phyloP scores from a whole-genome alignment of 2,888 invertebrate genomes.

The Carpatolechia fugitivella region DNA sequence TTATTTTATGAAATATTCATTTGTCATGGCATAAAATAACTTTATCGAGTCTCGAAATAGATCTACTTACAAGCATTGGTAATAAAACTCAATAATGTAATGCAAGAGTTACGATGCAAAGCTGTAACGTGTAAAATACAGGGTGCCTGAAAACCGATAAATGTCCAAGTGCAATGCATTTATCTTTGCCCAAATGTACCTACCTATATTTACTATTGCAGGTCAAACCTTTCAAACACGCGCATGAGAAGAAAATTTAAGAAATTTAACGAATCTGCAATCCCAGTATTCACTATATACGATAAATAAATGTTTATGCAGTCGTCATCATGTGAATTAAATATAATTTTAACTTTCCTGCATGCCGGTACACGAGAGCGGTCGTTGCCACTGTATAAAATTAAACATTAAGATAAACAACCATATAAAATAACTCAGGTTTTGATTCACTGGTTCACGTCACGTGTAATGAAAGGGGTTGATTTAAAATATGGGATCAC shows the following conservation, averaged over 20 bases:
- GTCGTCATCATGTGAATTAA: conserved; percentile 7
- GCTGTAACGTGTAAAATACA: conserved; percentile 50
- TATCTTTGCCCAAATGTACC: conserved; percentile 37
- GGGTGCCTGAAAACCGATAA: conserved; percentile 55
- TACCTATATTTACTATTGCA: no score
- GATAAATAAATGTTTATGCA: background rate
- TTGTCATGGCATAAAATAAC: background rate
- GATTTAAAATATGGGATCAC: conserved; percentile 24
- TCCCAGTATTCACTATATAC: no score
- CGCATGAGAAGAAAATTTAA: no score
- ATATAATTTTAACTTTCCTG: conserved; percentile 21
- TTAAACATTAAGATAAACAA: conserved; percentile 75
- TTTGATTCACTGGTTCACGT: conserved; percentile 56
- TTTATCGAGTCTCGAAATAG: conserved; percentile 41
- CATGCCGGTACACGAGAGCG: conserved; percentile 31
- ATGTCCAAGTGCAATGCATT: conserved; percentile 41
- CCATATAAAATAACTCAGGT: conserved; percentile 63
- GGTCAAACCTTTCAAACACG: no score
- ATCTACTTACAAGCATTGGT: conserved; percentile 41
- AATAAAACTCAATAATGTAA: conserved; percentile 50
- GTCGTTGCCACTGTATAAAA: conserved; percentile 72
- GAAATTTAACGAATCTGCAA: no score
- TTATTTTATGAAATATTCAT: background rate
- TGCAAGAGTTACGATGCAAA: conserved; percentile 38
- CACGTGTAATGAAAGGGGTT: conserved; percentile 42